Evolutionary conservation across 2,797 vertebrate species (phyloP).

Genomic region (Gymnocypris eckloni): DNA sequence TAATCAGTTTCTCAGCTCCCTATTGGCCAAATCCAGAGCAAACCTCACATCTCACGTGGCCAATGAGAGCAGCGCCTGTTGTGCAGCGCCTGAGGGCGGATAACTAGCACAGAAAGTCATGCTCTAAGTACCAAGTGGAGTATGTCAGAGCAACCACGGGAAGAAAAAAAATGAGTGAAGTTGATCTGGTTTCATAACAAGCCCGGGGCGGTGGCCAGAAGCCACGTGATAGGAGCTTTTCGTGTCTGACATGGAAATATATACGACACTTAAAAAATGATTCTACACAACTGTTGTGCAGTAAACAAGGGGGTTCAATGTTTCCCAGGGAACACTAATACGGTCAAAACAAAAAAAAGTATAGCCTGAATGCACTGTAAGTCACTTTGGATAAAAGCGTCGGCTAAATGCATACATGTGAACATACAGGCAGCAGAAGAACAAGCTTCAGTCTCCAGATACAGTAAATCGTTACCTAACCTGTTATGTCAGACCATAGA

Average conservation of each 20-base stretch:
- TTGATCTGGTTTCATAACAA: constrained; percentile 30
- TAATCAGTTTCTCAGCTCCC: constrained; percentile 55
- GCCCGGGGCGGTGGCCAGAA: neutral
- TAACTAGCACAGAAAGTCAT: constrained; percentile 16
- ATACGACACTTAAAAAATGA: neutral
- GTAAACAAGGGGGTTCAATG: neutral
- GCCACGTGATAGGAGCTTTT: neutral
- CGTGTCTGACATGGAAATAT: neutral
- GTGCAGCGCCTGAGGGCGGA: neutral
- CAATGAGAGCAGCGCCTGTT: constrained; percentile 58
- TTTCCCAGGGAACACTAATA: too few relatives aligned
- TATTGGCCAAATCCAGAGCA: constrained; percentile 60
- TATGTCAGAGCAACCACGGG: neutral
- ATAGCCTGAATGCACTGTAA: too few relatives aligned
- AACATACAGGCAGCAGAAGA: neutral
- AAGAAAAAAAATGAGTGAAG: constrained; percentile 1
- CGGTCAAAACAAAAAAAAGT: too few relatives aligned
- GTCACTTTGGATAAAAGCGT: too few relatives aligned
- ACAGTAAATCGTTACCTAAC: constrained; percentile 41
- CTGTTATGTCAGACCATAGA: constrained; percentile 28
- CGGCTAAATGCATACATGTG: neutral
- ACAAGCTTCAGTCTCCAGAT: neutral
- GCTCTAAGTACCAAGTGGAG: constrained; percentile 29
- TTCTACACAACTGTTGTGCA: neutral
- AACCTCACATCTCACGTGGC: constrained; percentile 30